Base-by-base conservation (phyloP, 2,888 invertebrate genomes). In the Embidobia sp. region DNA sequence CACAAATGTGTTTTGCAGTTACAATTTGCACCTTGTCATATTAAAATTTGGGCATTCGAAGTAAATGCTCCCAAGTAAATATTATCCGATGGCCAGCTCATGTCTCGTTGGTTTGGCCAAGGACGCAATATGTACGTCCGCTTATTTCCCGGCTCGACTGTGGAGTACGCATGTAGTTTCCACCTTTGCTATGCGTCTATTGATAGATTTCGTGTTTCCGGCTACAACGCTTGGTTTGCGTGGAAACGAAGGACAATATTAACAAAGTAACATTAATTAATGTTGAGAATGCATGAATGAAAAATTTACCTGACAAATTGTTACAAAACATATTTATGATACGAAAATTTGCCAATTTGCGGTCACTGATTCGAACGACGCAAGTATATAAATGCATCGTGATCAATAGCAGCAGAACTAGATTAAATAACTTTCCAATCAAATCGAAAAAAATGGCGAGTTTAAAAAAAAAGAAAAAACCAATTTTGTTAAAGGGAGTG, bases 201-300 rank as follows among this genome's bases (percentile, higher is more conserved):
- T 77, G 73, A 73, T 77, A 77, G 73, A 77, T 74, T 73, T 73
- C 42, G 57, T 64, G 44, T 73, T 73, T 77, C 59, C 70, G 73
- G 73, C 59, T 76, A 37, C 59, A 40, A 55, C 40, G 49, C 26
- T 6, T 4, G 48, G 42, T 31, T 40, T 35, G 15, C 46, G 22
- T 49, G 22, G 6, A 33, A 1, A 46, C 42, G 66, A 66, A 77
- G 64, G 77, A 72, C 72, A 61, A 53, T 66, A 64, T 63, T 51
- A 64, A 59, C 64, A 59, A 66, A 69, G 57, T 64, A 51, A 55
- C 42, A 7, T 53, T 66, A 74, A 74, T 74, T 74, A 51, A 66
- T 13, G 46, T 61, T 53, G 74, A 64, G 3, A 4, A 35, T 13
- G 10, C 35, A 29, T 53, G 59, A 74, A 66, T 59, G 51, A 61